Evolutionary conservation across 2,888 invertebrate genomes (phyloP).

Genomic region (Apodemia mormo): DNA sequence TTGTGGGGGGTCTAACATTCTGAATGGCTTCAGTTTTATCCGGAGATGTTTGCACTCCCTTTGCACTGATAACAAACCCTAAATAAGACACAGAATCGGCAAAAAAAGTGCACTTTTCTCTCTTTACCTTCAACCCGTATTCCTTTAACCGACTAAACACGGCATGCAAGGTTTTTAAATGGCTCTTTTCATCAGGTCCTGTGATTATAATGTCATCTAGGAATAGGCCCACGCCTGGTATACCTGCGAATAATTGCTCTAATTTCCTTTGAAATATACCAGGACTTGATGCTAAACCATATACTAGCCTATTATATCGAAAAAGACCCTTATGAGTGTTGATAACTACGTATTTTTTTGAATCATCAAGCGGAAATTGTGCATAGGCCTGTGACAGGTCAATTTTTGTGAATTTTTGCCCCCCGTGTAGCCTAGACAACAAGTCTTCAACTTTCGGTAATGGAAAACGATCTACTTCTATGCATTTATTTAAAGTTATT

Average conservation of each 20-base stretch:
- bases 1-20: conserved; percentile 22
- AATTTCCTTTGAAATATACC: conserved; percentile 36
- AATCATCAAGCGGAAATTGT: too few species aligned
- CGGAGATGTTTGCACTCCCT: conserved; percentile 26
- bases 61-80: conserved; percentile 23
- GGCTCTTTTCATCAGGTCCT: background rate
- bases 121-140: background rate
- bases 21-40: conserved; percentile 28
- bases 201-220: background rate
- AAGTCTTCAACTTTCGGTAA: conserved; percentile 15
- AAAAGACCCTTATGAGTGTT: conserved; percentile 36
- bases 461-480: conserved; percentile 12
- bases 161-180: background rate
- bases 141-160: background rate
- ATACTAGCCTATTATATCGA: conserved; percentile 35
- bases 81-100: background rate
- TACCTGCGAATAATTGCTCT: conserved; percentile 27
- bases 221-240: background rate
- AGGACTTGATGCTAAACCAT: conserved; percentile 32
- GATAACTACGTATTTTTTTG: too few species aligned
- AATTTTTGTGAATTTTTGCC: conserved; percentile 26
- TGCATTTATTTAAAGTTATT: too few species aligned
- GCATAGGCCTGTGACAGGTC: too few species aligned
- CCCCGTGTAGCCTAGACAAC: background rate
- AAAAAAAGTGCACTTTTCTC: background rate